phyloP scores from a whole-genome alignment of 2,797 vertebrate genomes.

The Aldrovandia affinis region DNA sequence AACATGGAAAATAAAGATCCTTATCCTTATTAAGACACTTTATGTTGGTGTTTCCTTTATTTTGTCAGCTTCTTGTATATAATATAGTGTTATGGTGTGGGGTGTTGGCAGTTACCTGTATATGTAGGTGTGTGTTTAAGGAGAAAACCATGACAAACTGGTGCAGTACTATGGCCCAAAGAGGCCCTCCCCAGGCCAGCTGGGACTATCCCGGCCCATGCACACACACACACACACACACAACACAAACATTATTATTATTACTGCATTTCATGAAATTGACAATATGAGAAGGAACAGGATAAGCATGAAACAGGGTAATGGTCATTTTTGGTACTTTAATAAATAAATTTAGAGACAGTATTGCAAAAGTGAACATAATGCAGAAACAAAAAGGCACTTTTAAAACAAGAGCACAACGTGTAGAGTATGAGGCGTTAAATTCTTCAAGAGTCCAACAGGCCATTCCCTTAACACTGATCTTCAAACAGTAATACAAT shows the following conservation, averaged over 20 bases:
- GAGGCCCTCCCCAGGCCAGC: too few relatives aligned
- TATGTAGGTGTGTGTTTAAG: too few relatives aligned
- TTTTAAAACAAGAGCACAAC: slow-evolving; percentile 60
- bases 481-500: slow-evolving; percentile 34
- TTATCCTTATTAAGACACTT: too few relatives aligned
- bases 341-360: slow-evolving; percentile 76
- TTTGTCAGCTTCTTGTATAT: too few relatives aligned
- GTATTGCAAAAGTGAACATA: slow-evolving; percentile 57
- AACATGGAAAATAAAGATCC: too few relatives aligned
- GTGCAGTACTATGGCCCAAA: too few relatives aligned
- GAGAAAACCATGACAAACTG: too few relatives aligned
- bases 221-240: too few relatives aligned
- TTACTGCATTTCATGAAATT: not conserved
- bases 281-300: not conserved
- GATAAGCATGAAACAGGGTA: not conserved
- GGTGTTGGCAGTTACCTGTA: too few relatives aligned
- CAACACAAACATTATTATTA: not conserved
- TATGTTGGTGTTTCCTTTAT: too few relatives aligned
- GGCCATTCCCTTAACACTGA: slow-evolving; percentile 42
- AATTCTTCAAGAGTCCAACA: slow-evolving; percentile 47
- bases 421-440: slow-evolving; percentile 50
- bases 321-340: slow-evolving; percentile 53
- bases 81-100: too few relatives aligned
- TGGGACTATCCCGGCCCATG: too few relatives aligned
- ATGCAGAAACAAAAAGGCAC: slow-evolving; percentile 69